Conservation (phyloP, 2,888 invertebrate genomes). For the Bimastos eiseni region DNA sequence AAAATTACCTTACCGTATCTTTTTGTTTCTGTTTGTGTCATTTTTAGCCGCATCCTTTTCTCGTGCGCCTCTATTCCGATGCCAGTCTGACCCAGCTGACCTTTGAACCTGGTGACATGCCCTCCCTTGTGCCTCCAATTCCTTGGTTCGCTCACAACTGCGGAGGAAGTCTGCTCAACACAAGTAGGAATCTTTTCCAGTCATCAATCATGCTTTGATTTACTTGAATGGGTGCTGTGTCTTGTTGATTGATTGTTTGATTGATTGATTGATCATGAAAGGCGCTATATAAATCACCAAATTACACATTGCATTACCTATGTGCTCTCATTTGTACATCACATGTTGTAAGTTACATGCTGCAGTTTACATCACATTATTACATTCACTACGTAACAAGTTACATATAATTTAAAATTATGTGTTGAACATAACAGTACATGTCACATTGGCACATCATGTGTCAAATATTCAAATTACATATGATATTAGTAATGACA, state of each 20-base stretch:
- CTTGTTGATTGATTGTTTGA: too few species aligned
- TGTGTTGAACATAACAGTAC: background rate
- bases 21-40: background rate
- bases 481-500: background rate
- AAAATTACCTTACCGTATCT: too few species aligned
- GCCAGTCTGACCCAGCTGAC: slow-evolving; percentile 73
- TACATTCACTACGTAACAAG: too few species aligned
- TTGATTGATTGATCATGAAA: too few species aligned
- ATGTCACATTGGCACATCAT: background rate
- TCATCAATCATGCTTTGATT: background rate
- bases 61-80: slow-evolving; percentile 73
- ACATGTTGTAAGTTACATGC: too few species aligned
- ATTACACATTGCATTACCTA: too few species aligned
- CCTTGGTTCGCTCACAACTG: slow-evolving; percentile 76
- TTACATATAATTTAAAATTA: background rate
- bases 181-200: slow-evolving; percentile 66
- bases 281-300: too few species aligned
- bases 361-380: too few species aligned
- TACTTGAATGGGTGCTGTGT: background rate
- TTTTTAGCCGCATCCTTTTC: slow-evolving; percentile 78
- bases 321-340: too few species aligned
- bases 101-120: slow-evolving; percentile 74
- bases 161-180: slow-evolving; percentile 78
- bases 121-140: slow-evolving; percentile 80
- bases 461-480: background rate